phyloP scores from a whole-genome alignment of 2,113 vertebrate species.

The Heloderma charlesbogerti region DNA sequence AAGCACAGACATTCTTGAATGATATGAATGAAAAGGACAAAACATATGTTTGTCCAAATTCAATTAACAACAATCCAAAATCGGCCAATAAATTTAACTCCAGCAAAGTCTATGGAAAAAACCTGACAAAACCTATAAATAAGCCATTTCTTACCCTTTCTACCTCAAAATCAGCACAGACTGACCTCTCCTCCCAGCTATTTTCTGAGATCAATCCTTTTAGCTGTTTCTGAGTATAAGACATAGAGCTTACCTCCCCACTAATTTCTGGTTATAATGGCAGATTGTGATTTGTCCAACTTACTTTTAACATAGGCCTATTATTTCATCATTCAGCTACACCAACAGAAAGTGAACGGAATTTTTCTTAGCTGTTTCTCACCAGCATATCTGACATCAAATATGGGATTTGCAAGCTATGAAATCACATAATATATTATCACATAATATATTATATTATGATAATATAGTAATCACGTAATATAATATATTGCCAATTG shows the following conservation, averaged over 20 bases:
- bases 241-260: no score
- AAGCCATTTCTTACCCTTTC: no score
- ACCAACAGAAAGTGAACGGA: not conserved
- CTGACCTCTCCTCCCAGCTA: no score
- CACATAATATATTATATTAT: not conserved
- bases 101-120: no score
- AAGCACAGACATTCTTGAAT: not conserved
- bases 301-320: no score
- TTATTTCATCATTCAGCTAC: not conserved
- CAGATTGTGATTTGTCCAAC: no score
- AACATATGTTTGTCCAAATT: not conserved
- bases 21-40: not conserved
- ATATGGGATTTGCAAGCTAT: not conserved
- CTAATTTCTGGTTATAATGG: no score
- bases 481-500: not conserved
- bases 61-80: not conserved
- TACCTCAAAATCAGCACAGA: no score
- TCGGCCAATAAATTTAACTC: no score
- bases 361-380: conserved; percentile 6
- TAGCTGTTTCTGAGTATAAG: no score
- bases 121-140: no score
- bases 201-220: no score
- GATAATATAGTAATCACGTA: not conserved
- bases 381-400: not conserved
- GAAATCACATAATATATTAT: not conserved